phyloP scores from a whole-genome alignment of 2,113 vertebrate species.

The Bubo bubo region DNA sequence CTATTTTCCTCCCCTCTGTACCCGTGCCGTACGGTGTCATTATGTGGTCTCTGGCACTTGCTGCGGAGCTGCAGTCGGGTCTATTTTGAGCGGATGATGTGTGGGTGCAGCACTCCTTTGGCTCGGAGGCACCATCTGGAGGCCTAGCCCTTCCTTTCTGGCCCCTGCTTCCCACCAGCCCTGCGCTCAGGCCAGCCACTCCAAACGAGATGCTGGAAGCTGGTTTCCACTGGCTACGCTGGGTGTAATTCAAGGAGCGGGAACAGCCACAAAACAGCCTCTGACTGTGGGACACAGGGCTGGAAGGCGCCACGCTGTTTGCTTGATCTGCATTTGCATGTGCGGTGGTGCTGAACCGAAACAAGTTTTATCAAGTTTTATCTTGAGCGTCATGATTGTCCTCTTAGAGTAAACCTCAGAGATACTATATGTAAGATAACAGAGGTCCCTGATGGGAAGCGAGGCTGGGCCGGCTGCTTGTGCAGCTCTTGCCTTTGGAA shows the following conservation, averaged over 20 bases:
- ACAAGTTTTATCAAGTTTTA: background rate
- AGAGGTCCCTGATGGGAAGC: background rate
- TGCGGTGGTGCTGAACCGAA: background rate
- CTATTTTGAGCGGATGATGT: background rate
- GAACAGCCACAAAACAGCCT: background rate
- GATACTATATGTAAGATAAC: background rate
- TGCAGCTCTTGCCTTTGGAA: background rate
- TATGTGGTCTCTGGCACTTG: background rate
- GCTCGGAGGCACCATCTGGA: background rate
- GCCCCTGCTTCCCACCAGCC: background rate
- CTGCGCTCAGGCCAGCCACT: background rate
- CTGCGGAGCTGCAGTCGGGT: fast-evolving
- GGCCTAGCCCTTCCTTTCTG: background rate
- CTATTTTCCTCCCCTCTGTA: background rate
- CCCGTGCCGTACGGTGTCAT: background rate
- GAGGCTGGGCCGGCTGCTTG: background rate
- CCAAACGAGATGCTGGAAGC: background rate
- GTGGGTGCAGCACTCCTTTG: background rate
- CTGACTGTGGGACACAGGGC: fast-evolving
- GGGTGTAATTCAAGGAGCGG: background rate
- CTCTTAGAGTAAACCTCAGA: background rate
- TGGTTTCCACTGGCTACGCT: background rate
- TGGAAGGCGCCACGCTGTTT: background rate
- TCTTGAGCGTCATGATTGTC: background rate
- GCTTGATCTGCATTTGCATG: fast-evolving